Base-by-base conservation (phyloP, 2,888 invertebrate genomes). In the Cephus sareptanus region DNA sequence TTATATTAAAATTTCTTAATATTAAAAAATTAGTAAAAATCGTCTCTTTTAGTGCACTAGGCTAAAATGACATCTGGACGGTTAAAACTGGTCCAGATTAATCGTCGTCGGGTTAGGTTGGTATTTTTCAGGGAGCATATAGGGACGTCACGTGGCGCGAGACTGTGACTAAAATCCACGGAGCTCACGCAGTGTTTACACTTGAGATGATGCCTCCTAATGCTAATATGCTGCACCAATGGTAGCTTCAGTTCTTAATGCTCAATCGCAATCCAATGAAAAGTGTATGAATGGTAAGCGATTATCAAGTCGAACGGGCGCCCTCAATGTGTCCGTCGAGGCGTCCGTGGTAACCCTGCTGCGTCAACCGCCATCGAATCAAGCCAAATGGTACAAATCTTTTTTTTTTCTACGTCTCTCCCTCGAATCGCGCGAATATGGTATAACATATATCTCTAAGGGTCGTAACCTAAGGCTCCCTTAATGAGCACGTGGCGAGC, bases 231-330 rank as follows among this genome's bases (percentile, higher is more conserved):
- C 71, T 34, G 71, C 71, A 34, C 71, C 34, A 71, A 71, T 71
- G 31, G 33, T 31, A 34, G 74, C 76, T 81, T 83, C 80, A 82
- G 85, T 87, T 90, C 88, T 90, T 90, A 91, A 91, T 91, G 91
- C 91, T 91, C 91, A 91, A 91, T 91, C 91, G 91, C 91, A 91
- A 91, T 91, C 91, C 91, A 91, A 91, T 91, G 91, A 91, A 91
- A 91, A 90, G 88, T 90, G 87, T 89, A 91, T 90, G 90, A 90
- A 89, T 89, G 89, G 88, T 88, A 87, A 87, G 88, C 91, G 91
- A 91, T 91, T 91, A 91, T 91, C 90, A 88, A 91, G 91, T 91
- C 91, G 91, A 91, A 83, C 91, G 91, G 90, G 87, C 90, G 87
- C 89, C 87, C 85, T 91, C 90, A 91, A 91, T 91, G 91, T 91